Conservation (phyloP, 2,888 invertebrate genomes). For the Darwinula stevensoni region DNA sequence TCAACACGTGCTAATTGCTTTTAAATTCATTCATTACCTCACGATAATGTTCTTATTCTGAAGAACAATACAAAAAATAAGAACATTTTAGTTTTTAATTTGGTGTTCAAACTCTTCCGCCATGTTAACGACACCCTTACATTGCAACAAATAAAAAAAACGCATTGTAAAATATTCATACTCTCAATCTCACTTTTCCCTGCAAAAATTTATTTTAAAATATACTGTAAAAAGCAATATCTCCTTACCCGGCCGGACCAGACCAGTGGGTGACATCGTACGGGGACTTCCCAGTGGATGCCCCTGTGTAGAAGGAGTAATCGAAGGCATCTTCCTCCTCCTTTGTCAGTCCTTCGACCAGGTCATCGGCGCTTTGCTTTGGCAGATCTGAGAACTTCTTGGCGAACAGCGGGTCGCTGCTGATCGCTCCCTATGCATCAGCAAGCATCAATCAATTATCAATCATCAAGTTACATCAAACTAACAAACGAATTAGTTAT, state of each 20-base stretch:
- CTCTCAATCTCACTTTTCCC: too few relatives aligned
- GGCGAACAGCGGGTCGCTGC: constrained; percentile 10
- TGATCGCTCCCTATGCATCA: constrained; percentile 9
- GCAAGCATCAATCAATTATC: neutral
- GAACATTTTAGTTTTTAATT: too few relatives aligned
- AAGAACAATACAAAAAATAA: too few relatives aligned
- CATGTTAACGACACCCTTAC: too few relatives aligned
- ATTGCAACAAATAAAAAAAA: too few relatives aligned
- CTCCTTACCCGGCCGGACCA: constrained; percentile 11
- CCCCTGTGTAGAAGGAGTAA: constrained; percentile 11
- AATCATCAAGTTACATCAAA: neutral
- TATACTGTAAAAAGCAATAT: too few relatives aligned
- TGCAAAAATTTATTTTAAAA: too few relatives aligned
- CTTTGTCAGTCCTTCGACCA: constrained; percentile 10
- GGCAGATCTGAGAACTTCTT: constrained; percentile 11
- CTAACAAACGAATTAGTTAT: neutral
- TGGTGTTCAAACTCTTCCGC: too few relatives aligned
- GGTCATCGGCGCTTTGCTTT: constrained; percentile 12
- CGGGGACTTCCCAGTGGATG: constrained; percentile 10
- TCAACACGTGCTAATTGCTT: too few relatives aligned
- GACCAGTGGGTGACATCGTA: constrained; percentile 11
- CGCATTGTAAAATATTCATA: too few relatives aligned
- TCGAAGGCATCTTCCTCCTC: constrained; percentile 11
- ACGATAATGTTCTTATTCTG: too few relatives aligned
- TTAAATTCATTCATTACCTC: too few relatives aligned